Base-by-base conservation (phyloP, 37 sponge, comb jelly and placozoan species). In the Mnemiopsis leidyi region DNA sequence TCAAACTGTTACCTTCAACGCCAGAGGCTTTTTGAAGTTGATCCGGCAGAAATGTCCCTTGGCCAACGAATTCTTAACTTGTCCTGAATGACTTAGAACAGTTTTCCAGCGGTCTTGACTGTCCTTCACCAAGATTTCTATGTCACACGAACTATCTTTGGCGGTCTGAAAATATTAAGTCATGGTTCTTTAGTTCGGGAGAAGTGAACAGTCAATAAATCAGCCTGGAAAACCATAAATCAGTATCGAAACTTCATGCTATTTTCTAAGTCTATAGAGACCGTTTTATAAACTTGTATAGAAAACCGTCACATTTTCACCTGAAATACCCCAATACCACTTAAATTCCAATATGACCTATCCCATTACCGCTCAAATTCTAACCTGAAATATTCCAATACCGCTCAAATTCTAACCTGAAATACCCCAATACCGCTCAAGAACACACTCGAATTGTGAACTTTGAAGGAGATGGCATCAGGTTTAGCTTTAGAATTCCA, bases 401-500 rank as follows among this genome's bases (percentile, higher is more conserved):
- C 94, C 94, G 40, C 69, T 76, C 23, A 94, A 21, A 25, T 16
- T 26, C 82, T 79, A 2, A 85, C 94, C 69, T 76, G 92, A 75
- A 93, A 94, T 21, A 94, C 40, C 13, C 93, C 94, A 24, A 94
- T 38, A 3, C 94, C 94, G 40, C 69, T 76, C 23, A 94, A 21
- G 76, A 76, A 93, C 29, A 94, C 82, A 68, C 73, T 93, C 38
- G 93, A 40, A 18, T 93, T 93, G 36, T 94, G 36, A 28, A 94
- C 73, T 94, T 94, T 61, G 67, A 94, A 94, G 18, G 93, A 93
- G 21, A 94, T 93, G 16, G 93, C 94, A 71, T 94, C 94, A 39
- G 93, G 69, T 0, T 37, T 88, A 30, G 76, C 79, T 24, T 93
- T 93, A 5, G 30, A 7, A 26, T 93, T 93, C 93, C 93, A 93